phyloP scores from a whole-genome alignment of 2,888 invertebrate genomes.

The Odontocerum albicorne region DNA sequence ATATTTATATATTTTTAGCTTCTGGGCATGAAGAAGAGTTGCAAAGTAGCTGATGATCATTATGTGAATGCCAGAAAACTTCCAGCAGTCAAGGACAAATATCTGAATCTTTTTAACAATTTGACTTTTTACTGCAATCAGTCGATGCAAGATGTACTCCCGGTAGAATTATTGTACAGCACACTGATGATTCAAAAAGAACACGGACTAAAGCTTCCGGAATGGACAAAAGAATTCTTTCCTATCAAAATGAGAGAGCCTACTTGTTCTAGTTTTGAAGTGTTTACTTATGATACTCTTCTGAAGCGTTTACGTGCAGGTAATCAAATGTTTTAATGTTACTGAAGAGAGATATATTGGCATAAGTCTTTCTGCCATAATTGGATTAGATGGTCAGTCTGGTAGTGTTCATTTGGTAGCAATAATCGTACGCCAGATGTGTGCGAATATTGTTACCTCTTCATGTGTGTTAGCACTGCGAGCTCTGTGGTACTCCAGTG shows the following conservation, averaged over 20 bases:
- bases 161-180: conserved; percentile 72
- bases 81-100: conserved; percentile 52
- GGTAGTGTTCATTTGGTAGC: too few species aligned
- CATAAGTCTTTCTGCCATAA: too few species aligned
- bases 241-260: conserved; percentile 67
- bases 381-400: too few species aligned
- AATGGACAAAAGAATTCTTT: conserved; percentile 72
- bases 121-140: conserved; percentile 58
- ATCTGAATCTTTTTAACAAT: conserved; percentile 64
- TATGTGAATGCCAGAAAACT: conserved; percentile 54
- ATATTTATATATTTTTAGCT: conserved; percentile 41
- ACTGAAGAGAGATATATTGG: too few species aligned
- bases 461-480: too few species aligned
- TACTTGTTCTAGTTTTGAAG: conserved; percentile 68
- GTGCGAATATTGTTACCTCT: too few species aligned
- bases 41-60: conserved; percentile 48
- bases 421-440: too few species aligned
- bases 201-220: conserved; percentile 68
- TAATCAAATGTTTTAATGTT: conserved; percentile 41
- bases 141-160: conserved; percentile 58
- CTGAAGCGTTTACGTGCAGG: conserved; percentile 76
- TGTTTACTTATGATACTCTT: conserved; percentile 69
- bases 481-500: too few species aligned
- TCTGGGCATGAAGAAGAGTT: conserved; percentile 50
- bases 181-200: conserved; percentile 66